Evolutionary conservation across 37 sponge, comb jelly and placozoan genomes (phyloP).

Genomic region (Ianthella basta): DNA sequence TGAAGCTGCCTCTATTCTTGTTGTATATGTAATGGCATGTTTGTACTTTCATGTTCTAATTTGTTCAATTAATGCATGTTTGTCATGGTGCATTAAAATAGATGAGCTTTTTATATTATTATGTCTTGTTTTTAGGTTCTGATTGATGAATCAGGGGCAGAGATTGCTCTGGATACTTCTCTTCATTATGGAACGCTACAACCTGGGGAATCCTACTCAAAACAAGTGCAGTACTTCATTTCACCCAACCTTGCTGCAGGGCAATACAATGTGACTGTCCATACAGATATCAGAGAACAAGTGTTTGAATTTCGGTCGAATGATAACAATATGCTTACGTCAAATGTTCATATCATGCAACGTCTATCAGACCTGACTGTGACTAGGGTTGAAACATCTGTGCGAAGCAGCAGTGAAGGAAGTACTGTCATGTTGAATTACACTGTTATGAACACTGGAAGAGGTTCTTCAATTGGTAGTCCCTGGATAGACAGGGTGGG

Average conservation of each 20-base stretch:
- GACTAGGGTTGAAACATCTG: not conserved
- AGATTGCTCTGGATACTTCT: too few relatives aligned
- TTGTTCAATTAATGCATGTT: too few relatives aligned
- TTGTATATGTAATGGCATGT: too few relatives aligned
- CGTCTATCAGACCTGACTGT: constrained; percentile 22
- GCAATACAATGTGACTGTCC: not conserved
- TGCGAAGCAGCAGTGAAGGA: not conserved
- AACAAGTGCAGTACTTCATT: not conserved
- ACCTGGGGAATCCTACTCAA: constrained; percentile 16
- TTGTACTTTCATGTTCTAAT: too few relatives aligned
- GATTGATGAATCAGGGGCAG: too few relatives aligned
- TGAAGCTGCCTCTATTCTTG: too few relatives aligned
- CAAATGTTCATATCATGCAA: not conserved
- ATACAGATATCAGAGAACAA: constrained; percentile 24
- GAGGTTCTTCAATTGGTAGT: constrained; percentile 9
- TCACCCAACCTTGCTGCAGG: constrained; percentile 8
- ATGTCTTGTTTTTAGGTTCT: too few relatives aligned
- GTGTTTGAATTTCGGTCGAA: constrained; percentile 40
- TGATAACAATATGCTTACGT: constrained; percentile 15
- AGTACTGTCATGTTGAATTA: constrained; percentile 26
- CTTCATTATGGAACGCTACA: constrained; percentile 9
- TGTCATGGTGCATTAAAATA: too few relatives aligned
- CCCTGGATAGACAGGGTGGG: constrained; percentile 31
- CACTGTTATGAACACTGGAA: constrained; percentile 7
- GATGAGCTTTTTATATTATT: too few relatives aligned